Base-by-base conservation (phyloP, 2,888 invertebrate species). In the Stenodema calcarata region DNA sequence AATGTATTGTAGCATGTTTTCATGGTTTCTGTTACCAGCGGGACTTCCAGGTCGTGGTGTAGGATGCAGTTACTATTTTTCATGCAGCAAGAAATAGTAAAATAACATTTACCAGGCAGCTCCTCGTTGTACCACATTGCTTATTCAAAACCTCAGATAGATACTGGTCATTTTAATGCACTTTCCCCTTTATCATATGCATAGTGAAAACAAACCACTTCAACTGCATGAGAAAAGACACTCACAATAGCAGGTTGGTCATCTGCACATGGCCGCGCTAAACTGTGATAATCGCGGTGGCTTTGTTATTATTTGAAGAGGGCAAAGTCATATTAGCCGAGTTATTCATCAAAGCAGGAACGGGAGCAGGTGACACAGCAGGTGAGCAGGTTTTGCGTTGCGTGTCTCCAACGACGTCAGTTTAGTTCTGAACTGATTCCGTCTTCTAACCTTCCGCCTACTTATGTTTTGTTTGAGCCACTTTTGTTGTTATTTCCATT, bases 311-410 rank as follows among this genome's bases (percentile, higher is more conserved):
- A 78, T 78, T 78, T 44, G 78, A 44, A 41, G 23, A 18, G 78
- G n/a, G 44, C 41, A 78, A 44, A 12, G 35, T 7, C 78, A 78
- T 78, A 78, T 78, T 78, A 78, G 44, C 78, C 78, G 78, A 78
- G 78, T 78, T 78, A 78, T 78, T 78, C 78, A 78, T n/a, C 78
- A 78, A 44, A 78, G 23, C 44, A 44, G 78, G 78, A 78, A 78
- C 78, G 44, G 18, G 78, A 78, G 44, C 78, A 42, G 12, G 73
- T 73, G 73, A 73, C 35, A 78, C 78, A 44, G n/a, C n/a, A n/a
- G n/a, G n/a, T n/a, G n/a, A 44, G 78, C 41, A 27, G n/a, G 78
- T 78, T 78, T 78, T 41, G 41, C 44, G 78, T 44, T 44, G 41
- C 23, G 78, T 78, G 35, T 18, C 44, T 23, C 18, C 78, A 18